phyloP scores from a whole-genome alignment of 2,888 invertebrate genomes.

The Drosophila flavopinicola region DNA sequence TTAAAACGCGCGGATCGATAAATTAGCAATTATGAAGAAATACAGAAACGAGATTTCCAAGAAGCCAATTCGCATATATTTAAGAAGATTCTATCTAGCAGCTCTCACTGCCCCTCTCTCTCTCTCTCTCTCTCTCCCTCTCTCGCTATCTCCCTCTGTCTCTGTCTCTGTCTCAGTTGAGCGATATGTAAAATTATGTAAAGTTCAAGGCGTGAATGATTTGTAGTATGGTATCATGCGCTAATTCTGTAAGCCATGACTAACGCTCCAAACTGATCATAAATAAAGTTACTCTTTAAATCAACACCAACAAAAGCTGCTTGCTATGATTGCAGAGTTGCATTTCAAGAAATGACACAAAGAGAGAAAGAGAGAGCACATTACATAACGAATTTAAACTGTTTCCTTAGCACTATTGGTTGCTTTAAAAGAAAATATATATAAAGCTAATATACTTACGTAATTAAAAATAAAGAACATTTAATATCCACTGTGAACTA shows the following conservation, averaged over 20 bases:
- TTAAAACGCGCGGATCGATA: constrained; percentile 60
- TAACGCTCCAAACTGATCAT: constrained; percentile 21
- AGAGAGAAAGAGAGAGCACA: background rate
- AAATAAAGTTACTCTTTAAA: too few relatives aligned
- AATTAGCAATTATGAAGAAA: constrained; percentile 70
- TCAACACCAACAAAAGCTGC: constrained; percentile 2
- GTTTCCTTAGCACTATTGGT: too few relatives aligned
- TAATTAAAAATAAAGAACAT: too few relatives aligned
- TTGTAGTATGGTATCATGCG: constrained; percentile 48
- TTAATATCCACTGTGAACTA: too few relatives aligned
- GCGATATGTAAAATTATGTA: constrained; percentile 45
- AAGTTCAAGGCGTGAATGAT: constrained; percentile 39
- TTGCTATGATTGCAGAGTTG: constrained; percentile 1
- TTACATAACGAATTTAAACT: too few relatives aligned
- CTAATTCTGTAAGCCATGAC: constrained; percentile 43
- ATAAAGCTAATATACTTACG: too few relatives aligned
- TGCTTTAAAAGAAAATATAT: too few relatives aligned
- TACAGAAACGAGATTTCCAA: constrained; percentile 56
- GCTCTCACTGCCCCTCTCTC: background rate
- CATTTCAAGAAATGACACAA: background rate
- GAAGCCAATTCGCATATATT: constrained; percentile 18
- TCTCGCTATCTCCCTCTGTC: background rate
- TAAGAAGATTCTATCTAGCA: background rate
- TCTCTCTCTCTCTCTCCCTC: background rate
- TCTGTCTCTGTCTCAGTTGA: background rate